Evolutionary conservation across 2,888 invertebrate genomes (phyloP).

Genomic region (Drosophila colorata): DNA sequence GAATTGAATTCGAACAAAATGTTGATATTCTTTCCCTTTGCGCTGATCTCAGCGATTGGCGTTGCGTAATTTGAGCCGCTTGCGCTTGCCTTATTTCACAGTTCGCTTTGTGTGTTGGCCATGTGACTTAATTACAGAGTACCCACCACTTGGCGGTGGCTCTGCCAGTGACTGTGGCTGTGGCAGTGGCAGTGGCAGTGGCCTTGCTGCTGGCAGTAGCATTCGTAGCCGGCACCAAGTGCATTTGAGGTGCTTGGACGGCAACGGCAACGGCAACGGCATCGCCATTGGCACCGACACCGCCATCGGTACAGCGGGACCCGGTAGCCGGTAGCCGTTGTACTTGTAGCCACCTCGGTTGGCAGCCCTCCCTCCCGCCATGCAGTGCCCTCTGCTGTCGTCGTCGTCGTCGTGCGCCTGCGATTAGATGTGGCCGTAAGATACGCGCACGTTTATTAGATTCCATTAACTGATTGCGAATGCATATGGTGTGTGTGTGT

Average conservation of each 20-base stretch:
- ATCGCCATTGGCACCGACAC: background rate
- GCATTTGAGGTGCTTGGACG: conserved; percentile 22
- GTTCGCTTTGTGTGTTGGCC: conserved; percentile 30
- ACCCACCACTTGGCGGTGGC: conserved; percentile 25
- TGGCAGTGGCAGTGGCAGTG: conserved; percentile 9
- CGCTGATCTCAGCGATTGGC: conserved; percentile 22
- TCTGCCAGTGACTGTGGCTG: conserved; percentile 18
- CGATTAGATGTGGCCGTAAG: conserved; percentile 76
- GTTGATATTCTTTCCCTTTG: background rate
- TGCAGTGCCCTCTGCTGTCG: conserved; percentile 18
- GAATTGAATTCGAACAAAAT: conserved; percentile 10
- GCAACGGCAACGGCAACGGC: conserved; percentile 1
- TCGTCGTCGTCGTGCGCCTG: conserved; percentile 52
- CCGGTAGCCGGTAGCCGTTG: conserved; percentile 52
- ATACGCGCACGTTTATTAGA: conserved; percentile 79
- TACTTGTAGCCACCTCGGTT: conserved; percentile 27
- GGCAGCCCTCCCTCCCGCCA: background rate
- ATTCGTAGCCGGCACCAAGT: conserved; percentile 28
- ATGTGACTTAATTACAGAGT: conserved; percentile 72
- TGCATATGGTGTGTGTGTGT: conserved; percentile 31
- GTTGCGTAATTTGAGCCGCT: conserved; percentile 33
- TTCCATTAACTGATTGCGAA: conserved; percentile 79
- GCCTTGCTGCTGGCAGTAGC: conserved; percentile 48
- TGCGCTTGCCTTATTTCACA: conserved; percentile 12
- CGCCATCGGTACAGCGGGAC: too few relatives aligned